Percentiles rank a stretch among this genome's conserved stretches.
Evolutionary conservation across 1,140 invertebrate species (phyloP).

Genomic region (Danaus melanippus): DNA sequence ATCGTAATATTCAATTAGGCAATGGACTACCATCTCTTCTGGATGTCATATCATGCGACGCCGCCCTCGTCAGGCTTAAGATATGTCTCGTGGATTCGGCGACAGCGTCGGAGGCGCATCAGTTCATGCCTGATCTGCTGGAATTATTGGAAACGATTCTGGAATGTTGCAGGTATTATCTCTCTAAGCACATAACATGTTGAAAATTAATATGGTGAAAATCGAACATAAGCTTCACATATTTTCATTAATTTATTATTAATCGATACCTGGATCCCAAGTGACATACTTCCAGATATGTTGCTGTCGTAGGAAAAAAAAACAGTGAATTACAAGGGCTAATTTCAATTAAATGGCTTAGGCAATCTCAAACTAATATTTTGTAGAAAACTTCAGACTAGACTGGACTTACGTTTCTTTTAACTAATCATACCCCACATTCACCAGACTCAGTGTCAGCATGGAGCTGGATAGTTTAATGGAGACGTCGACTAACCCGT

Average conservation of each 20-base stretch:
- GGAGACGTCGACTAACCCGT: slow-evolving; percentile 24
- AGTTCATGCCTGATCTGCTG: slow-evolving; percentile 59
- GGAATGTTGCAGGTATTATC: slow-evolving; percentile 54
- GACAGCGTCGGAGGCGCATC: slow-evolving; percentile 40
- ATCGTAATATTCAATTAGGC: slow-evolving; percentile 27
- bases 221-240: too few relatives aligned
- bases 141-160: slow-evolving; percentile 56
- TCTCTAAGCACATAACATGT: too few relatives aligned
- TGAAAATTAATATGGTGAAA: too few relatives aligned
- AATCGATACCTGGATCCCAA: too few relatives aligned
- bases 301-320: too few relatives aligned
- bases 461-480: slow-evolving; percentile 38
- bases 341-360: too few relatives aligned
- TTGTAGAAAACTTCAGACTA: too few relatives aligned
- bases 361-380: too few relatives aligned
- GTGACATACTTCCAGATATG: too few relatives aligned
- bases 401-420: too few relatives aligned
- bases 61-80: slow-evolving; percentile 56
- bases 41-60: slow-evolving; percentile 65
- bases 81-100: slow-evolving; percentile 48
- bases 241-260: too few relatives aligned
- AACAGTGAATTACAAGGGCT: too few relatives aligned
- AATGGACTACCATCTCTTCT: slow-evolving; percentile 55
- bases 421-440: background rate
- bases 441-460: slow-evolving; percentile 34